These are phyloP conservation scores for Jaculus jaculus DNA, from an alignment of 2,113 vertebrate genomes.

Conservation along the genomic window DNA sequence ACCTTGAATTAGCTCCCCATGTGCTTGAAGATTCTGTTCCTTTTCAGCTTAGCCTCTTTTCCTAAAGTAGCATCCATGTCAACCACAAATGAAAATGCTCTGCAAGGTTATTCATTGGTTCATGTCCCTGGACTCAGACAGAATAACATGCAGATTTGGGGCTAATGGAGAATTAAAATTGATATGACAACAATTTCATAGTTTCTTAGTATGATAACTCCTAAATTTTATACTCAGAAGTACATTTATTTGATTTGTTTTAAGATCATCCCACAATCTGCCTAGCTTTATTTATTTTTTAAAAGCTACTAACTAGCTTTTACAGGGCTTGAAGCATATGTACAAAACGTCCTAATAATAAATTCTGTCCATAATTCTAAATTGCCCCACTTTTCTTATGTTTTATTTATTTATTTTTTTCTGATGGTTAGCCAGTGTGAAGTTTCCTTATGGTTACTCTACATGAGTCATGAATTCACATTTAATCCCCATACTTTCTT, in stretches of 20 bases:
- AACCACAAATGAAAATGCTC: not conserved
- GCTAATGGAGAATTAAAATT: not conserved
- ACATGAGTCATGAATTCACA: not conserved
- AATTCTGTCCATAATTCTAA: not conserved
- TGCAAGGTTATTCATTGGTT: not conserved
- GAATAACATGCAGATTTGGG: not conserved
- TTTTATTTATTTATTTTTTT: too few species aligned
- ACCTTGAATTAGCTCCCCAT: not conserved
- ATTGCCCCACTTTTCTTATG: not conserved
- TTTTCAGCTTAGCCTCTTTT: not conserved
- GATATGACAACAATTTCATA: not conserved
- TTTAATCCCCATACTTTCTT: not conserved
- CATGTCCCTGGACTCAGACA: not conserved
- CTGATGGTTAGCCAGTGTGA: not conserved
- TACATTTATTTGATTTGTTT: not conserved
- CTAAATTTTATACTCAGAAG: not conserved
- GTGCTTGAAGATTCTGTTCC: not conserved
- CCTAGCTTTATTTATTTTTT: not conserved
- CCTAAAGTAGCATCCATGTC: not conserved
- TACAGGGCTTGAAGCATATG: not conserved
- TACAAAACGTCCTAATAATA: not conserved
- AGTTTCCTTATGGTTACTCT: not conserved
- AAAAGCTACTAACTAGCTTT: not conserved
- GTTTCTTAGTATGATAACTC: constrained; percentile 10
- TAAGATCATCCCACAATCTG: not conserved